Percentiles rank a stretch among this genome's conserved stretches.
These are phyloP conservation scores for Hemibagrus wyckioides DNA, from an alignment of 2,113 vertebrate species.

Conservation along the genomic window DNA sequence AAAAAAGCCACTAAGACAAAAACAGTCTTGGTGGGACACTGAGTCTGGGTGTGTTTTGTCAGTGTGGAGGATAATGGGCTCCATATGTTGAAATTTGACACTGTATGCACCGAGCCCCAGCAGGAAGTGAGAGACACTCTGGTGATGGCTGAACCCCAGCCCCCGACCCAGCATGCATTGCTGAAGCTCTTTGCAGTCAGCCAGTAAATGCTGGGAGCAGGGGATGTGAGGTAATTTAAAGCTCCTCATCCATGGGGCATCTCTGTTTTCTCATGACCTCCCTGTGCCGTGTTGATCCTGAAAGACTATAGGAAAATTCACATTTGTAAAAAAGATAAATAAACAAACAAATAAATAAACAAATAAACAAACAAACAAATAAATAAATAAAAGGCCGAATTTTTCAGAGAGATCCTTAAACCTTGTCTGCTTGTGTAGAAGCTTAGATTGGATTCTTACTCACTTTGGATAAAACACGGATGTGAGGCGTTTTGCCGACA, in stretches of 20 bases:
- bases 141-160: slow-evolving; percentile 55
- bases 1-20: slow-evolving; percentile 36
- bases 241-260: neutral
- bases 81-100: slow-evolving; percentile 72
- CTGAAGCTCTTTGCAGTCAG: neutral
- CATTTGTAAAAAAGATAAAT: neutral
- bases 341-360: no score
- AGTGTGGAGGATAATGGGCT: slow-evolving; percentile 61
- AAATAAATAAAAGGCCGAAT: neutral
- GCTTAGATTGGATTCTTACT: neutral
- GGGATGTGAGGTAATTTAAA: slow-evolving; percentile 33
- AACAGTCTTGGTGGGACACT: slow-evolving; percentile 39
- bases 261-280: neutral
- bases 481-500: neutral
- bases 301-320: neutral
- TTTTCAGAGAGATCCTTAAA: neutral
- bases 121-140: slow-evolving; percentile 51
- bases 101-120: slow-evolving; percentile 50
- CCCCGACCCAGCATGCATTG: slow-evolving; percentile 29
- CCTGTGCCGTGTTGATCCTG: neutral
- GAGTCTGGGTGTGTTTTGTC: slow-evolving; percentile 47
- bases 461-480: neutral
- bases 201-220: slow-evolving; percentile 25
- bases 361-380: no score
- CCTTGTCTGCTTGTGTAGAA: neutral